phyloP scores from a whole-genome alignment of 2,113 vertebrate genomes.

The Urocynchramus pylzowi region DNA sequence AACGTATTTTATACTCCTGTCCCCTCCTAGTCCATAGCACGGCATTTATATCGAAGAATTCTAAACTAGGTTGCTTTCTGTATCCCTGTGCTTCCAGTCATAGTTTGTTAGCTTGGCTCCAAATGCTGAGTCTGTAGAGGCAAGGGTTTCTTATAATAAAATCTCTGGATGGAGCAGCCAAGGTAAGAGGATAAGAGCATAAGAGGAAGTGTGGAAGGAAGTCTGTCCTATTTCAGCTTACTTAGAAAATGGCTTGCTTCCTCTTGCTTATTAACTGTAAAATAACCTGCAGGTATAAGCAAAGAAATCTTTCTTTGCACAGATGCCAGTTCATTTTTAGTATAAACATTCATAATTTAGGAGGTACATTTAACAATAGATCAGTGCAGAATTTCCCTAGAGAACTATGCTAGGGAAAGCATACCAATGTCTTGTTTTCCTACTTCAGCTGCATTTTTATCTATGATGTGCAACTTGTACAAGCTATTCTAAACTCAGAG shows the following conservation, averaged over 20 bases:
- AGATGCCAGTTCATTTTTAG: not conserved
- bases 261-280: not conserved
- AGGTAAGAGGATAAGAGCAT: not conserved
- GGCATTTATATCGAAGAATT: not conserved
- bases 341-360: not conserved
- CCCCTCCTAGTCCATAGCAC: not conserved
- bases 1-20: fast-evolving
- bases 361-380: not conserved
- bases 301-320: not conserved
- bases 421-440: not conserved
- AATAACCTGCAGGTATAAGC: not conserved
- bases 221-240: not conserved
- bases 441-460: not conserved
- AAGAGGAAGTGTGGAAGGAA: not conserved
- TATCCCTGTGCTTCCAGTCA: not conserved
- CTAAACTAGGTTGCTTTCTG: not conserved
- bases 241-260: not conserved
- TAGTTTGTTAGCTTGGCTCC: not conserved
- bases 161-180: not conserved
- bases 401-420: not conserved
- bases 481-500: not conserved
- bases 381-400: not conserved
- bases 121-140: not conserved
- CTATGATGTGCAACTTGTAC: not conserved
- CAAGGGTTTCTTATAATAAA: not conserved